Base-by-base conservation (phyloP, 2,797 vertebrate genomes). In the Gastrophryne carolinensis region DNA sequence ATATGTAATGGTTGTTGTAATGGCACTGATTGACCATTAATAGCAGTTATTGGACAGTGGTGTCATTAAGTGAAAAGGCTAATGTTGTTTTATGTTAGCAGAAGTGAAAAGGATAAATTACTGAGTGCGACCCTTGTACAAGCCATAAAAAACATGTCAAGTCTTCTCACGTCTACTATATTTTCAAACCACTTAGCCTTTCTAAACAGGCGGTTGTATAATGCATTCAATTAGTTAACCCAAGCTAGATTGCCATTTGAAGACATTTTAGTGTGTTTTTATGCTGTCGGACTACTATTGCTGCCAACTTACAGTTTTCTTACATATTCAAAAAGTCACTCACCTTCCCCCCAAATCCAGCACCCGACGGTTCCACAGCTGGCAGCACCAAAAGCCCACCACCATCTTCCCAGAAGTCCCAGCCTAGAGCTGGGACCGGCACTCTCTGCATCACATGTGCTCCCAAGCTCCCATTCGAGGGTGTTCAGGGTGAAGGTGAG, bases 11-110 rank as follows among this genome's bases (percentile, higher is more conserved):
- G 19, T 52, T 83, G 34, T 78, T 83, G 50, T 79, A 83, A 83
- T 54, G 80, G 76, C 83, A 72, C 41, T 84, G 79, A 82, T 75
- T 79, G 54, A 26, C 39, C 39, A 81, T 74, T 86, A 87, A 84
- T 78, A 84, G 79, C 60, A 86, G 66, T 81, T 74, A 80, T 83
- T 58, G 76, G 24, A 86, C 9, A 12, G 56, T 72, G 26, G 65
- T 82, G 81, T 83, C 86, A 84, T 80, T 80, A 72, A 80, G 50
- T 50, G 60, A 44, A 81, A 17, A 57, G 15, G 67, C 64, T 80
- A 81, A 58, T 80, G 60, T 39, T 58, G 68, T 56, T 79, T 32
- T 39, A 71, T 81, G 41, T 80, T 65, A 79, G 79, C 71, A 79
- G 29, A 4, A 65, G 53, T 60, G 68, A 78, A 78, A 78, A 72